phyloP scores from a whole-genome alignment of 2,797 vertebrate genomes.

The Oreortyx pictus region DNA sequence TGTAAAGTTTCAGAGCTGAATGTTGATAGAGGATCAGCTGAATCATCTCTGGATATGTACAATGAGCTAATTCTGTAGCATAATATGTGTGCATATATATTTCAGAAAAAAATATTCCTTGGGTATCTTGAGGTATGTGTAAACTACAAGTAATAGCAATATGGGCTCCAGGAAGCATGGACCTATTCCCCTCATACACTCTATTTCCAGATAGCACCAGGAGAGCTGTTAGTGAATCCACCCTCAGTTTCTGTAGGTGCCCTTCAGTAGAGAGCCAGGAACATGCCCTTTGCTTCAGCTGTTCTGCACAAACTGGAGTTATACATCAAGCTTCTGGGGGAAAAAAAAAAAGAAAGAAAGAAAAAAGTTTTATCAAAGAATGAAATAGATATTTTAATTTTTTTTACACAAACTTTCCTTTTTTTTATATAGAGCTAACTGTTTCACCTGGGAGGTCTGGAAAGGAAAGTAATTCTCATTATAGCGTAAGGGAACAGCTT shows the following conservation, averaged over 20 bases:
- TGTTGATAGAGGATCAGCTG: not conserved
- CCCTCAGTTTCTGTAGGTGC: not conserved
- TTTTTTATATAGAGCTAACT: not conserved
- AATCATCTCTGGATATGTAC: not conserved
- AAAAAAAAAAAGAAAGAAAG: not conserved
- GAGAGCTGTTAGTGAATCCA: not conserved
- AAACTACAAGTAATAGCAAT: not conserved
- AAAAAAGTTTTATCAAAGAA: not conserved
- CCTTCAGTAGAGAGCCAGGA: not conserved
- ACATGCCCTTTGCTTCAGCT: not conserved
- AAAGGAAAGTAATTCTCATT: not conserved
- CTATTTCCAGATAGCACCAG: not conserved
- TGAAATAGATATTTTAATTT: not conserved
- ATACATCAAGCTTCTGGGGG: not conserved
- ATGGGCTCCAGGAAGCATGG: not conserved
- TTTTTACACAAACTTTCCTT: not conserved
- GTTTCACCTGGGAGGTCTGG: not conserved
- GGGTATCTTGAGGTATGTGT: not conserved
- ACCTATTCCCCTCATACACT: not conserved
- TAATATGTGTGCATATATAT: not conserved
- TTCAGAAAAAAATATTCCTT: not conserved
- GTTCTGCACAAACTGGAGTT: not conserved
- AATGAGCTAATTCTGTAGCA: accelerated
- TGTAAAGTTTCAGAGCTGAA: not conserved
- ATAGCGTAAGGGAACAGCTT: not conserved